These are phyloP conservation scores for Zaprionus ornatus DNA, from an alignment of 1,140 invertebrate genomes.

Conservation along the genomic window DNA sequence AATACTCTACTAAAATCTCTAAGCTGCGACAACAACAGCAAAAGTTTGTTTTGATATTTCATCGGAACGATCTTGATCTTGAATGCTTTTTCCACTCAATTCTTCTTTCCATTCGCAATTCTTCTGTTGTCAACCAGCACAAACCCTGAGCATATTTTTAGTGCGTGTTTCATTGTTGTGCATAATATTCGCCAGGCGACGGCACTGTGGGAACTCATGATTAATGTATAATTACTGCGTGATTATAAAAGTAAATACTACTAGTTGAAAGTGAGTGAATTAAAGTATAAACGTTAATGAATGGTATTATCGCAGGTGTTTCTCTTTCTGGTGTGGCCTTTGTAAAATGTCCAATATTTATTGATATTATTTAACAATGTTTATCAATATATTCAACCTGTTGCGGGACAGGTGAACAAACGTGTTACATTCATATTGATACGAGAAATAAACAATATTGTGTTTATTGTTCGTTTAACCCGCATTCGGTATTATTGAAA, in stretches of 20 bases:
- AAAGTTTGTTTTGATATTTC: constrained; percentile 65
- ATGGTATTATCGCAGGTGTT: neutral
- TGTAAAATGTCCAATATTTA: neutral
- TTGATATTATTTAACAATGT: constrained; percentile 20
- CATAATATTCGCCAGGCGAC: constrained; percentile 2
- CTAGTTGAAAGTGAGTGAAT: neutral
- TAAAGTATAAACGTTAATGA: neutral
- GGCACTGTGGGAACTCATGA: neutral
- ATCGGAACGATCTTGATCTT: constrained; percentile 68
- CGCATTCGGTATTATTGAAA: constrained; percentile 6
- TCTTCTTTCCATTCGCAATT: constrained; percentile 42
- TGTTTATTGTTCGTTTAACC: constrained; percentile 11
- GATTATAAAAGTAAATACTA: neutral
- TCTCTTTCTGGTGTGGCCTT: neutral
- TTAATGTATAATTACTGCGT: neutral
- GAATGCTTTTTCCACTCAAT: constrained; percentile 48
- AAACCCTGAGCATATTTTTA: constrained; percentile 65
- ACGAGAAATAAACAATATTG: constrained; percentile 4
- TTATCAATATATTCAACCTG: constrained; percentile 8
- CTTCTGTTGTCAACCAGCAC: constrained; percentile 69
- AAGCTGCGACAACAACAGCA: constrained; percentile 36
- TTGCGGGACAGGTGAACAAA: constrained; percentile 12
- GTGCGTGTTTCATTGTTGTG: constrained; percentile 54
- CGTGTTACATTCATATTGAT: constrained; percentile 26
- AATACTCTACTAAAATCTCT: constrained; percentile 24